These are phyloP conservation scores for Xenops minutus DNA, from an alignment of 2,797 vertebrate species.

Conservation along the genomic window DNA sequence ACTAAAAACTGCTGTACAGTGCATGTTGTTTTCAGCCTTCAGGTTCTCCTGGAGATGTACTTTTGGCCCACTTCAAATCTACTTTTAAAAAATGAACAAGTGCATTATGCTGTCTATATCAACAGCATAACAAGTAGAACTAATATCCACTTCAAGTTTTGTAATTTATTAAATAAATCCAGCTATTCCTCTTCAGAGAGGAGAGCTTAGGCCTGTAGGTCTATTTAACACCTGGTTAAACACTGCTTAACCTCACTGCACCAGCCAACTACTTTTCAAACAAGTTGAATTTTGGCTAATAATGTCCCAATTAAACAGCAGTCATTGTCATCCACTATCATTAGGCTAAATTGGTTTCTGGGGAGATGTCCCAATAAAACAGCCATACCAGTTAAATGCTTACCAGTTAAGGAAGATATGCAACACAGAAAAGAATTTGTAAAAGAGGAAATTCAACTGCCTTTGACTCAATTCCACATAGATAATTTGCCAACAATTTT, in stretches of 20 bases:
- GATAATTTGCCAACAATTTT: background rate
- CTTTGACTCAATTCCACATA: background rate
- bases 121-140: background rate
- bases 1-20: background rate
- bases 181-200: background rate
- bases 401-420: background rate
- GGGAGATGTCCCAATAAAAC: conserved; percentile 42
- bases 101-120: background rate
- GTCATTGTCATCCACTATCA: conserved; percentile 34
- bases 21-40: background rate
- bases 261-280: background rate
- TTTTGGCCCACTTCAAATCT: background rate
- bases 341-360: conserved; percentile 56
- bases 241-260: conserved; percentile 29
- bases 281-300: conserved; percentile 49
- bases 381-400: background rate
- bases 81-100: fast-evolving
- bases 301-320: conserved; percentile 45
- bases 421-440: background rate
- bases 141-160: background rate
- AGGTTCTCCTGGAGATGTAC: background rate
- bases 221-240: conserved; percentile 63
- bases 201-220: background rate
- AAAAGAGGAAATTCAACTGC: background rate
- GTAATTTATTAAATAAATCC: background rate